phyloP scores from a whole-genome alignment of 2,797 vertebrate genomes.

The Loriculus beryllinus region DNA sequence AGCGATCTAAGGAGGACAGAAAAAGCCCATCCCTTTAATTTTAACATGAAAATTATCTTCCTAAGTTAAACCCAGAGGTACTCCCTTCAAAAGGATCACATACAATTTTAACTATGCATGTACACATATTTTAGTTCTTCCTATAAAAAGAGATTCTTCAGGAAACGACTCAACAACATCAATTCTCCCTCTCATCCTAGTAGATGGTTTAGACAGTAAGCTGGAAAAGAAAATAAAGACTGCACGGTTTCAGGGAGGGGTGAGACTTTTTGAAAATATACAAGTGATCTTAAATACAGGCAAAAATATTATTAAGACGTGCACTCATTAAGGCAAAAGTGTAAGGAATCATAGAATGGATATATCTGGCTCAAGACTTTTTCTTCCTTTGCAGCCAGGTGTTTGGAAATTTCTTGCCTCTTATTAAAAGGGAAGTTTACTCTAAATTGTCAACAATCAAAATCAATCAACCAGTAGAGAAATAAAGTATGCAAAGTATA shows the following conservation, averaged over 20 bases:
- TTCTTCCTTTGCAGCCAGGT: background rate
- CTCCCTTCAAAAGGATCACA: background rate
- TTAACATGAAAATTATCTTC: background rate
- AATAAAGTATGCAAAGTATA: background rate
- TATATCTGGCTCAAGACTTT: background rate
- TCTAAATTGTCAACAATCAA: background rate
- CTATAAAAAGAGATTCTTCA: background rate
- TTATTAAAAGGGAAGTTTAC: background rate
- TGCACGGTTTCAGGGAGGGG: background rate
- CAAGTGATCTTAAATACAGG: background rate
- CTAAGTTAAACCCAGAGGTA: background rate
- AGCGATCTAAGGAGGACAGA: background rate
- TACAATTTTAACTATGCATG: background rate
- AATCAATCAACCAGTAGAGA: background rate
- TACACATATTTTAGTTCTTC: background rate
- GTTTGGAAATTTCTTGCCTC: background rate
- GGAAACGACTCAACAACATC: background rate
- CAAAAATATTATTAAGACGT: background rate
- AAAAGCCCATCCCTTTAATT: background rate
- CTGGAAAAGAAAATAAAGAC: background rate
- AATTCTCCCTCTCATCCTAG: background rate
- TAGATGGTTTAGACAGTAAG: background rate
- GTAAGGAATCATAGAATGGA: background rate
- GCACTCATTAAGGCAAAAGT: background rate
- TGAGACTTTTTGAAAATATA: background rate